Evolutionary conservation across 2,888 invertebrate species (phyloP).

Genomic region (Hyposoter didymator): DNA sequence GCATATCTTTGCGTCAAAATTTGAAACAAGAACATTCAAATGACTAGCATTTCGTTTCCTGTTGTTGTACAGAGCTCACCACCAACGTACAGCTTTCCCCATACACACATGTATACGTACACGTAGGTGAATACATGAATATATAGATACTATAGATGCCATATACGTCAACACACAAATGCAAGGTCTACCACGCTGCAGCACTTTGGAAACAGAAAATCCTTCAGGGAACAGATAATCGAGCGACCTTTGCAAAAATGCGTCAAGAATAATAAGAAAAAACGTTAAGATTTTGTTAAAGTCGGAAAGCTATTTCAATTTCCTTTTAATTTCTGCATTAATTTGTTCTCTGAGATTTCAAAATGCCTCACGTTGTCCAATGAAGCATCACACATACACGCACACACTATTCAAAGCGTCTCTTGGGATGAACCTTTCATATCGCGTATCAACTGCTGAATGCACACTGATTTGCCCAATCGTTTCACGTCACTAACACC

Average conservation of each 20-base stretch:
- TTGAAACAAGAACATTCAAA: background rate
- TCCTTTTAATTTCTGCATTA: background rate
- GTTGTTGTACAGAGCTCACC: background rate
- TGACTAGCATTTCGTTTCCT: background rate
- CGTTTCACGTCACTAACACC: slow-evolving; percentile 9
- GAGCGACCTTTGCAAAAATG: background rate
- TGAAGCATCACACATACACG: no score
- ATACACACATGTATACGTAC: background rate
- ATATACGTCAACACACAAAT: background rate
- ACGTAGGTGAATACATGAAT: no score
- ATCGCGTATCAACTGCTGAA: slow-evolving; percentile 53
- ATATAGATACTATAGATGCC: background rate
- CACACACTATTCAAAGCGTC: slow-evolving; percentile 32
- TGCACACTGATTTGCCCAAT: slow-evolving; percentile 3
- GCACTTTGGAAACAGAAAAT: background rate
- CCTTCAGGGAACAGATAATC: background rate
- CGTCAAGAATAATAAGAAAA: background rate
- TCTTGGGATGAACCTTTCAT: slow-evolving; percentile 10
- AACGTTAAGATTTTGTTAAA: background rate
- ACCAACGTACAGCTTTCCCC: background rate
- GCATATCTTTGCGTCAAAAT: slow-evolving; percentile 10
- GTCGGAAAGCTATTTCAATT: background rate
- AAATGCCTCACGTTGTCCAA: slow-evolving; percentile 17
- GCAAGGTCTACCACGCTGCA: slow-evolving; percentile 18
- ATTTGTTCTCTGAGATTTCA: background rate